These are phyloP conservation scores for Anarhynchus alexandrinus DNA, from an alignment of 2,113 vertebrate species.

Conservation along the genomic window DNA sequence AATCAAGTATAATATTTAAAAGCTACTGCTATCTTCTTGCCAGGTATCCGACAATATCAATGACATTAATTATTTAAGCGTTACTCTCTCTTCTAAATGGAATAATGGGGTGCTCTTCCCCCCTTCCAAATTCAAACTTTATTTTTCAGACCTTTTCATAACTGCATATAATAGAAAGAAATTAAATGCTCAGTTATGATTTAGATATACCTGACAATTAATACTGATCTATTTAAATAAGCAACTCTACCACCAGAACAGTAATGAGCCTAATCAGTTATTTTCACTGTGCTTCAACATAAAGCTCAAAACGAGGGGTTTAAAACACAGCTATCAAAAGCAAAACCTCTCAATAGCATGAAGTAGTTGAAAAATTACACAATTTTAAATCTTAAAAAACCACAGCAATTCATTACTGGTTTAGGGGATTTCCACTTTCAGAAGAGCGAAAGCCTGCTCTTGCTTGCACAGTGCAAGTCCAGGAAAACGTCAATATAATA, in stretches of 20 bases:
- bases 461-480: conserved; percentile 17
- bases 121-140: background rate
- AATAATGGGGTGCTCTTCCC: background rate
- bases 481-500: background rate
- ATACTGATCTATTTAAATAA: background rate
- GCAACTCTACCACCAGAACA: background rate
- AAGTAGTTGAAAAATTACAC: background rate
- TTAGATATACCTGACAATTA: background rate
- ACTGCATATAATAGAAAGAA: background rate
- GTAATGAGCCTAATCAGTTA: background rate
- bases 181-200: background rate
- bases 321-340: background rate
- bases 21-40: background rate
- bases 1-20: background rate
- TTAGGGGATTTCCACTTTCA: conserved; percentile 54
- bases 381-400: background rate
- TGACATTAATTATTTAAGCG: background rate
- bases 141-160: background rate
- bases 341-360: background rate
- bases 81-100: background rate
- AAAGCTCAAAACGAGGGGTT: background rate
- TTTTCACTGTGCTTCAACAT: background rate
- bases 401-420: background rate
- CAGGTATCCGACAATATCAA: background rate
- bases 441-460: background rate